phyloP scores from a whole-genome alignment of 2,113 vertebrate genomes.

The Electrona antarctica region DNA sequence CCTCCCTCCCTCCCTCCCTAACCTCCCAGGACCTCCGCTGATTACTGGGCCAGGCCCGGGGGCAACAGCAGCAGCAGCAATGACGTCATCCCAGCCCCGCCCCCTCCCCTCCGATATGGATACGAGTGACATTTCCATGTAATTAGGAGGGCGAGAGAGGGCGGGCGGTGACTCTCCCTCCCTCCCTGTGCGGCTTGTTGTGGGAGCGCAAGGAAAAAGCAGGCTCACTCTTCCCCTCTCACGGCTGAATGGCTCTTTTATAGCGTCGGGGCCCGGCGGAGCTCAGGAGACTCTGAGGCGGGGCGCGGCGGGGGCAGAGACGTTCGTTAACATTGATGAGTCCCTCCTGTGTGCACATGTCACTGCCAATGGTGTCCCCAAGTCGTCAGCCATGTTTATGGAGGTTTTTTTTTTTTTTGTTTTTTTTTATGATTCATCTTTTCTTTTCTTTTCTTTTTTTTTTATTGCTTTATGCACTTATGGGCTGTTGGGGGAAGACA shows the following conservation, averaged over 20 bases:
- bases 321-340: conserved; percentile 60
- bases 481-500: conserved; percentile 16
- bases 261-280: background rate
- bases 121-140: conserved; percentile 71
- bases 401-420: conserved; percentile 44
- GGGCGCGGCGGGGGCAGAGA: conserved; percentile 31
- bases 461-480: conserved; percentile 32
- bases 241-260: conserved; percentile 68
- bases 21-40: conserved; percentile 27
- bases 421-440: conserved; percentile 50
- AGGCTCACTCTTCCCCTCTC: conserved; percentile 57
- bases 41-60: conserved; percentile 41
- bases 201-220: conserved; percentile 61
- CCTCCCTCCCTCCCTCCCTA: too few relatives aligned
- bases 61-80: conserved; percentile 21
- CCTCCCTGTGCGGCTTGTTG: conserved; percentile 65
- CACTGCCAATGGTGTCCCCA: conserved; percentile 54
- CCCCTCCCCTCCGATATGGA: conserved; percentile 60
- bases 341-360: conserved; percentile 62
- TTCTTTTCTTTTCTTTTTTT: conserved; percentile 31
- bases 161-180: background rate
- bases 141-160: conserved; percentile 54
- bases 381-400: conserved; percentile 54
- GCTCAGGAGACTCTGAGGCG: too few relatives aligned
- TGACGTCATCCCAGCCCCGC: conserved; percentile 65